These are phyloP conservation scores for Poeciliopsis gracilis DNA, from an alignment of 2,797 vertebrate genomes.

Conservation along the genomic window DNA sequence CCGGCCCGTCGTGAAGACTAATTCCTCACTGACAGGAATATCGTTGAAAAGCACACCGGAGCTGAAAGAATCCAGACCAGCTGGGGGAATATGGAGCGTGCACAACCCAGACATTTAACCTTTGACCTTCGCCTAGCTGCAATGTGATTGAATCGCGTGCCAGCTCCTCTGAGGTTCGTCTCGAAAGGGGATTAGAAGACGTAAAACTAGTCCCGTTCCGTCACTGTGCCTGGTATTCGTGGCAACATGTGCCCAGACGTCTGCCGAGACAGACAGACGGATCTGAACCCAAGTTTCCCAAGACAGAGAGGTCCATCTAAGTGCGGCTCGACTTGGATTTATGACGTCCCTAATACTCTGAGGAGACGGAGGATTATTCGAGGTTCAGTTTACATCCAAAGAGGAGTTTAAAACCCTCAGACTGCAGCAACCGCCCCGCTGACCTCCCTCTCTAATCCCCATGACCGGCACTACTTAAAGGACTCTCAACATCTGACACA, in stretches of 20 bases:
- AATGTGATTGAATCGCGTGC: constrained; percentile 32
- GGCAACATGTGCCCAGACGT: constrained; percentile 47
- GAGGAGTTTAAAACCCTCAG: constrained; percentile 53
- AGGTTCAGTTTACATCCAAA: constrained; percentile 68
- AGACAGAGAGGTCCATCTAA: constrained; percentile 34
- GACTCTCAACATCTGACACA: constrained; percentile 47
- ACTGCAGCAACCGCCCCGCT: constrained; percentile 35
- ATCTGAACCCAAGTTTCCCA: constrained; percentile 46
- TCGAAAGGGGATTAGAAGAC: constrained; percentile 33
- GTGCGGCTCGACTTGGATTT: constrained; percentile 55
- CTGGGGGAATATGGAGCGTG: constrained; percentile 43
- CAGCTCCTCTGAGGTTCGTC: constrained; percentile 10
- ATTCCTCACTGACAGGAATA: constrained; percentile 65
- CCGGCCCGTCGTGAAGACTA: constrained; percentile 51
- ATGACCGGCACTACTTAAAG: constrained; percentile 27
- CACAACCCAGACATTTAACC: constrained; percentile 61
- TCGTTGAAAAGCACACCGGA: constrained; percentile 58
- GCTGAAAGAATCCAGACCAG: constrained; percentile 63
- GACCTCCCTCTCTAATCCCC: constrained; percentile 53
- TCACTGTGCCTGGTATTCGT: constrained; percentile 51
- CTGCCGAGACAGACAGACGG: constrained; percentile 32
- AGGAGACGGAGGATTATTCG: constrained; percentile 58
- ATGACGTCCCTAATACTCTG: constrained; percentile 57
- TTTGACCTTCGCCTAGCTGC: constrained; percentile 45
- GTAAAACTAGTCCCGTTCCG: constrained; percentile 39